Evolutionary conservation across 1,140 invertebrate genomes (phyloP), one percentile per base, ranked within the genome.

Genomic region (Drosophila bifasciata): DNA sequence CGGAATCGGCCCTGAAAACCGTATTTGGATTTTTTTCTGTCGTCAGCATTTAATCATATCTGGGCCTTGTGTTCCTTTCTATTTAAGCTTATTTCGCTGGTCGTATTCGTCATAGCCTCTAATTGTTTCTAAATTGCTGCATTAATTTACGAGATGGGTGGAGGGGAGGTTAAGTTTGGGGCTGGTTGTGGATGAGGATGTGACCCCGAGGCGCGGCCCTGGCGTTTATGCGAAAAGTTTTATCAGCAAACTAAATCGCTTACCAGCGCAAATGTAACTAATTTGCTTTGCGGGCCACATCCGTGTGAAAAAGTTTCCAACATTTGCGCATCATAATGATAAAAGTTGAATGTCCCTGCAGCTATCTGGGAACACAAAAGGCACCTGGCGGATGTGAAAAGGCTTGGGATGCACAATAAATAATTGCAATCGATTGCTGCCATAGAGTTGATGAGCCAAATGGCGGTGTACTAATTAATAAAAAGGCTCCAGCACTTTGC

Each of bases 301-400:
- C 41, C 21, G 39, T 46, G 21, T 25, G 56, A 60, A 88, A 88
- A 86, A 84, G 61, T 86, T 85, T 63, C 36, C 43, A 58, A 77
- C 83, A 77, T 88, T 86, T 88, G 83, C 83, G 83, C 83, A 71
- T 86, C 83, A 86, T 86, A 88, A 86, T 86, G 83, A 88, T 88
- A 86, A 88, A 86, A 86, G 83, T 88, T 86, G 50, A 48, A 48
- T 69, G 25, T 51, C 64, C 69, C 61, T 73, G 51, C 62, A 69
- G 81, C 53, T 56, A 62, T 66, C 32, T 44, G 44, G 7, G 6
- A 13, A 8, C 17, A 44, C 25, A 66, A 25, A 25, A 25, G 1
- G 8, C 28, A 28, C 28, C 28, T 60, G 58, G 23, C 5, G 23
- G 57, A 25, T 39, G 13, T 28, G 40, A 16, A 32, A 36, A 8